phyloP scores from a whole-genome alignment of 1,140 invertebrate species.

The Drosophila athabasca region DNA sequence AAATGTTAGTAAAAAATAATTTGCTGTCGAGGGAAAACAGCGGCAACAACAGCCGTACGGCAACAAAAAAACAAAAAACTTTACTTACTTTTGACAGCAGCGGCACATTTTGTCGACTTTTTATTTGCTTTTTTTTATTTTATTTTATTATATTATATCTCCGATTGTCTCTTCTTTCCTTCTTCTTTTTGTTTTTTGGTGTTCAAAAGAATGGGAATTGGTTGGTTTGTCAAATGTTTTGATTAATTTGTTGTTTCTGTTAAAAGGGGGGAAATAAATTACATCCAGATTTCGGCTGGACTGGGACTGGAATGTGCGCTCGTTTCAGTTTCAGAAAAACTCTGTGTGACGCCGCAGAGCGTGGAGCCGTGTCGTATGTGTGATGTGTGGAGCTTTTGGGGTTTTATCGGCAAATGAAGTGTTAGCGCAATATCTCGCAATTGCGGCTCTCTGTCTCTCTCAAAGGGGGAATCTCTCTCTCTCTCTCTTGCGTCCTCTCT shows the following conservation, averaged over 20 bases:
- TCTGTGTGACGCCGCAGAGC: slow-evolving; percentile 44
- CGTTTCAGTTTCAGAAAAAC: slow-evolving; percentile 45
- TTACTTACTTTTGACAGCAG: slow-evolving; percentile 81
- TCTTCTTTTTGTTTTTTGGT: slow-evolving; percentile 10
- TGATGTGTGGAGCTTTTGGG: slow-evolving; percentile 57
- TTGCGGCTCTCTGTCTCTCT: slow-evolving; percentile 28
- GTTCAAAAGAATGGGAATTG: slow-evolving; percentile 31
- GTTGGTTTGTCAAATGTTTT: slow-evolving; percentile 47
- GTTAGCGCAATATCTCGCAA: slow-evolving; percentile 55
- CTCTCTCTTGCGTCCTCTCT: too few species aligned
- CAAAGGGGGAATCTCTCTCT: too few species aligned
- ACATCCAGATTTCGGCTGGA: slow-evolving; percentile 43
- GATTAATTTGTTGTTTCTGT: slow-evolving; percentile 50
- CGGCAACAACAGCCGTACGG: slow-evolving; percentile 28
- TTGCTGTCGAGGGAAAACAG: slow-evolving; percentile 29
- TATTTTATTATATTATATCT: slow-evolving; percentile 8
- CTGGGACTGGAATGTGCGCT: slow-evolving; percentile 44
- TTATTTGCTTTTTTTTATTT: slow-evolving; percentile 20
- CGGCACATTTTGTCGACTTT: slow-evolving; percentile 75
- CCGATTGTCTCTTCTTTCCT: slow-evolving; percentile 16
- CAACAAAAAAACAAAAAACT: slow-evolving; percentile 25
- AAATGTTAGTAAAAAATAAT: slow-evolving; percentile 36
- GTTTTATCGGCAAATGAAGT: slow-evolving; percentile 79
- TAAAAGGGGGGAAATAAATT: slow-evolving; percentile 56
- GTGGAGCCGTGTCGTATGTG: slow-evolving; percentile 25